A percentile compares a stretch with the other conserved stretches of the same genome.
Evolutionary conservation across 1,140 invertebrate genomes (phyloP).

Genomic region (Drosophila bifasciata): DNA sequence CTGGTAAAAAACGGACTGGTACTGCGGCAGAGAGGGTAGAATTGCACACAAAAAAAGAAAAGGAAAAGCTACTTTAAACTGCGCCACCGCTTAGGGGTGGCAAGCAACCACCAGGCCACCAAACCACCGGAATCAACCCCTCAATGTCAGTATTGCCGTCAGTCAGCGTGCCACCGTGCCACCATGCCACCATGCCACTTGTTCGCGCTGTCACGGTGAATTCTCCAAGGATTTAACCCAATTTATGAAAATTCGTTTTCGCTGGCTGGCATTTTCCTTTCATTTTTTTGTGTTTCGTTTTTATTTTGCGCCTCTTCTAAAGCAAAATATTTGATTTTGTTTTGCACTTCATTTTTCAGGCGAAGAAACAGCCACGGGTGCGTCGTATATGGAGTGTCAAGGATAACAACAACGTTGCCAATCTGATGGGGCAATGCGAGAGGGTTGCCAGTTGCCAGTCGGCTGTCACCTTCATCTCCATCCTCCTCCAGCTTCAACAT

Average conservation of each 20-base stretch:
- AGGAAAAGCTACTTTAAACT: conserved; percentile 50
- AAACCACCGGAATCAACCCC: conserved; percentile 29
- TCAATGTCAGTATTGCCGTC: conserved; percentile 54
- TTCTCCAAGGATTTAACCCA: conserved; percentile 81
- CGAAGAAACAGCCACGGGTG: conserved; percentile 51
- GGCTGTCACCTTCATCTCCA: conserved; percentile 5
- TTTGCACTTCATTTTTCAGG: conserved; percentile 79
- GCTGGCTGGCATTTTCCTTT: conserved; percentile 6
- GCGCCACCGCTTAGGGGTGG: conserved; percentile 58
- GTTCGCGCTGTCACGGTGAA: conserved; percentile 81
- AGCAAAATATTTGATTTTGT: conserved; percentile 81
- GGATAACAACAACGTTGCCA: conserved; percentile 70
- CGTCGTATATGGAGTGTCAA: conserved; percentile 70
- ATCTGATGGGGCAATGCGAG: conserved; percentile 45
- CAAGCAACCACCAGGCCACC: conserved; percentile 49
- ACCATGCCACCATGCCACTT: too few relatives aligned
- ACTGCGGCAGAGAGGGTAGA: neutral
- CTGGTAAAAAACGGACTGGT: conserved; percentile 15
- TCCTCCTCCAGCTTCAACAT: neutral
- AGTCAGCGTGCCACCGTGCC: conserved; percentile 60
- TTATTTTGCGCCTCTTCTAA: conserved; percentile 23
- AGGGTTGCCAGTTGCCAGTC: conserved; percentile 37
- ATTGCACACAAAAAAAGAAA: too few relatives aligned
- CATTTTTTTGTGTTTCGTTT: conserved; percentile 28
- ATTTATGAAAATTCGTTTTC: conserved; percentile 75